Base-by-base conservation (phyloP, 2,888 invertebrate species). In the Candidula unifasciata region DNA sequence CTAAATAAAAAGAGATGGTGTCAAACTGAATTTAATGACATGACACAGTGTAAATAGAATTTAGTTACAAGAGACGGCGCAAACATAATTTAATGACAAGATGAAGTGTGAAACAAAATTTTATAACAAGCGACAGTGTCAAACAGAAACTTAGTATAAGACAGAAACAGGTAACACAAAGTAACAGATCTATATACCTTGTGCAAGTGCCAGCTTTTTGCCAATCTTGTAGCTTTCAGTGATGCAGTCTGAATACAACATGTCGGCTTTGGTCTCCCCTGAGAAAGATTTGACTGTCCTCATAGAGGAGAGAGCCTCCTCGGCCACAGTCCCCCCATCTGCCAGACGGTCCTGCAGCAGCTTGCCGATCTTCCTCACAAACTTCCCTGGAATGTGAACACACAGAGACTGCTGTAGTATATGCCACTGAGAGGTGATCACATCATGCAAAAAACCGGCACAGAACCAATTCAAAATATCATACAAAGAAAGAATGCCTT, bases 311-410 rank as follows among this genome's bases (percentile, higher is more conserved):
- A 93, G 87, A 52, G 88, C 89, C 80, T 93, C 93, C 85, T 93
- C 93, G 18, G 93, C 93, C 71, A 90, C 89, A 0, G 92, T 92
- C 24, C 92, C 91, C 0, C 92, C 93, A 82, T 92, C 92, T 10
- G 92, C 93, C 30, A 93, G 88, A 54, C 91, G 86, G 85, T 93
- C 93, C 84, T 93, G 93, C 76, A 93, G 93, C n/a, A 90, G 82
- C 83, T 93, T 89, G 2, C 90, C 87, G 68, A 93, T 85, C 35
- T 89, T 91, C 87, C 91, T 91, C 85, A 93, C 90, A 89, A 89
- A 92, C 82, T 88, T 90, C 24, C 92, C 92, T 92, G 84, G 10
- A 87, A 82, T 10, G 18, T 13, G 27, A 18, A 73, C 3, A 54
- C 5, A 24, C 60, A 8, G 16, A 35, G 82, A 90, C 86, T 85